Evolutionary conservation across 2,888 invertebrate species (phyloP).

Genomic region (Dione vanillae): DNA sequence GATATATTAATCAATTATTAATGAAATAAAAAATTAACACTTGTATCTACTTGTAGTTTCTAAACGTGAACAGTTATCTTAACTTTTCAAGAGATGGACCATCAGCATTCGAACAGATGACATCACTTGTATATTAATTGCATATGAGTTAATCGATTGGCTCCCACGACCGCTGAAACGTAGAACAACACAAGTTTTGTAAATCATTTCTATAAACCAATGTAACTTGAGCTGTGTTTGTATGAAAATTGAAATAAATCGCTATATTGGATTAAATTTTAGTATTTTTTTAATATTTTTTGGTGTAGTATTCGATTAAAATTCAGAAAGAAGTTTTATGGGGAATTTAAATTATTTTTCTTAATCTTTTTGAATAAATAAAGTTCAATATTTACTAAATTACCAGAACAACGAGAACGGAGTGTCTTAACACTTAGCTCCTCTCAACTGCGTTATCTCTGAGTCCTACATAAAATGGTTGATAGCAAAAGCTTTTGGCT

Average conservation of each 20-base stretch:
- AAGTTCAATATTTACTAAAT: background rate
- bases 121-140: slow-evolving; percentile 68
- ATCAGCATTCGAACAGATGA: slow-evolving; percentile 58
- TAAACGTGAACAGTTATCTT: slow-evolving; percentile 13
- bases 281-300: too few relatives aligned
- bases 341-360: too few relatives aligned
- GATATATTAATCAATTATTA: background rate
- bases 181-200: slow-evolving; percentile 32
- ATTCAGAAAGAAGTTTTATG: background rate
- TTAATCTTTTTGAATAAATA: background rate
- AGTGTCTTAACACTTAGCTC: background rate
- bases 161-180: slow-evolving; percentile 65
- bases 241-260: slow-evolving; percentile 4
- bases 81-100: slow-evolving; percentile 33
- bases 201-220: background rate
- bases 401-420: background rate
- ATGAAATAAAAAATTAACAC: background rate
- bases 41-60: background rate
- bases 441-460: background rate
- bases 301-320: too few relatives aligned
- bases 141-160: slow-evolving; percentile 65
- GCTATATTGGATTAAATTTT: too few relatives aligned
- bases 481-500: slow-evolving; percentile 32
- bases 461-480: background rate
- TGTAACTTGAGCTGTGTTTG: background rate